Evolutionary conservation across 1,140 invertebrate species (phyloP).

Genomic region (Drosophila willistoni): DNA sequence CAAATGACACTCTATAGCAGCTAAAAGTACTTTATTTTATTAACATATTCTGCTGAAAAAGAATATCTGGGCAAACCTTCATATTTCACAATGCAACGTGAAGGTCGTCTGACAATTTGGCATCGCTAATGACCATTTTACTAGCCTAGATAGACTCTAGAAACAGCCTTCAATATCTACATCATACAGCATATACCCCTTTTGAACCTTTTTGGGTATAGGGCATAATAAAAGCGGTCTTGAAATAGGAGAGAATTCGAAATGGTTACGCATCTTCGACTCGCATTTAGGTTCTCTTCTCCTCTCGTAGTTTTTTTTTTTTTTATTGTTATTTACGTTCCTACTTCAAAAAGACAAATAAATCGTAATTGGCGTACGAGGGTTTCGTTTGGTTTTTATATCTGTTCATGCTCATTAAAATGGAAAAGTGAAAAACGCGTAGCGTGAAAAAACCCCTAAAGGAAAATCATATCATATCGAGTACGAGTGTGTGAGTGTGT

Average conservation of each 20-base stretch:
- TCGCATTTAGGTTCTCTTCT: constrained; percentile 9
- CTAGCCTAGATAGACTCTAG: too few species aligned
- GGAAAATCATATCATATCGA: constrained; percentile 29
- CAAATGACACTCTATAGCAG: not conserved
- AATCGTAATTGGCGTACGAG: constrained; percentile 80
- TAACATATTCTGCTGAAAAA: too few species aligned
- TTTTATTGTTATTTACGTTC: constrained; percentile 57
- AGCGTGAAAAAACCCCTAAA: constrained; percentile 56
- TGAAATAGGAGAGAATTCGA: constrained; percentile 10
- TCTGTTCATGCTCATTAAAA: constrained; percentile 72
- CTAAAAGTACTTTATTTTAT: too few species aligned
- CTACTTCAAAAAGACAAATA: constrained; percentile 74
- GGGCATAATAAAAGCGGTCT: constrained; percentile 5
- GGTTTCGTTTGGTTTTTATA: constrained; percentile 55
- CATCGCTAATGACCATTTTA: too few species aligned
- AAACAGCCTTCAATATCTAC: too few species aligned
- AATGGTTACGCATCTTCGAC: constrained; percentile 13
- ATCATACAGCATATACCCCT: not conserved
- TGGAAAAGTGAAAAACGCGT: constrained; percentile 57
- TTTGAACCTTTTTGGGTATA: not conserved
- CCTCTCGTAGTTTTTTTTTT: constrained; percentile 21
- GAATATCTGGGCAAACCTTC: too few species aligned
- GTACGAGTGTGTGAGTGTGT: constrained; percentile 6
- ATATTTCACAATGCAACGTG: too few species aligned
- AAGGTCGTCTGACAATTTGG: too few species aligned